phyloP scores from a whole-genome alignment of 2,888 invertebrate species.

The Priapulus caudatus region DNA sequence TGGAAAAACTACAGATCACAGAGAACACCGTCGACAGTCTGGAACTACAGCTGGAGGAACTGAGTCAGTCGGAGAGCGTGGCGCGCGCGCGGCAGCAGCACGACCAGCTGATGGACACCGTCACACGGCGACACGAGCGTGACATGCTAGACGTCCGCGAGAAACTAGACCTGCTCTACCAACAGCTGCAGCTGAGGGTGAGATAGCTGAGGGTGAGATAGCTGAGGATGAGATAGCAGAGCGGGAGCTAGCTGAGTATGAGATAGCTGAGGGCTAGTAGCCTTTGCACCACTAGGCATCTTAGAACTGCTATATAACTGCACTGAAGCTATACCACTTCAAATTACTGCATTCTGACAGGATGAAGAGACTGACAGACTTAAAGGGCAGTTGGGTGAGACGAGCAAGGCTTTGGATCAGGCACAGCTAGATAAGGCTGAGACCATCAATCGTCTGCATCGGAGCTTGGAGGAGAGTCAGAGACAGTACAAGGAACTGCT shows the following conservation, averaged over 20 bases:
- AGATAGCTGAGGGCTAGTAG: no score
- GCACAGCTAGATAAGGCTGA: neutral
- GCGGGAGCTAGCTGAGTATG: no score
- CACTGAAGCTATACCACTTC: no score
- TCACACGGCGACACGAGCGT: neutral
- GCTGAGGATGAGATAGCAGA: neutral
- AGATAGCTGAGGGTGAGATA: no score
- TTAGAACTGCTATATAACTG: no score
- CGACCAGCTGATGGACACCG: neutral
- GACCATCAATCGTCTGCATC: neutral
- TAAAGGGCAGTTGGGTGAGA: neutral
- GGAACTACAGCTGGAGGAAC: neutral
- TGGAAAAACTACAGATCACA: neutral
- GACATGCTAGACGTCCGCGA: neutral
- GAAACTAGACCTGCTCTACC: no score
- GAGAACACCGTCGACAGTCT: neutral
- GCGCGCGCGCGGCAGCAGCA: neutral
- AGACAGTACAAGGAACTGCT: conserved; percentile 1
- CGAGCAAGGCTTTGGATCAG: neutral
- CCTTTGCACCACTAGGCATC: no score
- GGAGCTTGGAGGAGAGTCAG: conserved; percentile 1
- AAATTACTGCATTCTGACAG: no score
- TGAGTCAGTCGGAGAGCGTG: neutral
- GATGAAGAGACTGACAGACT: neutral
- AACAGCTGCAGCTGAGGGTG: no score